Evolutionary conservation across 30 jellyfish, hydroid and myxozoan genomes (phyloP), one percentile per base, ranked within the genome.

Genomic region (Cassiopea xamachana): DNA sequence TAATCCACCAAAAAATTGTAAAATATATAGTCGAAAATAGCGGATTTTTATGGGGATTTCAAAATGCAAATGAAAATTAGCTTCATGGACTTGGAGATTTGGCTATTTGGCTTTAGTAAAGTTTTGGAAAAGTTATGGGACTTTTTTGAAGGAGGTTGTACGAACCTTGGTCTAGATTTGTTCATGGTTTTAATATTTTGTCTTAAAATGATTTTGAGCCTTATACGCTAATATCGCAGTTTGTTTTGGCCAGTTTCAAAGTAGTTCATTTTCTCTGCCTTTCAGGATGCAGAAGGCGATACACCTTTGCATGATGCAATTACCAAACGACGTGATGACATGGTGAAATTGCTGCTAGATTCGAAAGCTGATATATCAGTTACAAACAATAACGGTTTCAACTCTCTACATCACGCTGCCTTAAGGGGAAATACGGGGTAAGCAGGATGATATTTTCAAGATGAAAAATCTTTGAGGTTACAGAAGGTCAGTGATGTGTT

Each of bases 281-380:
- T 71, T 14, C 61, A 90, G 97, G 99, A 95, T 73, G 91, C 99
- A 1, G 99, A 95, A 78, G 99, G 99, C 1, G 99, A 95, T 86
- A 95, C 97, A 60, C 96, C 99, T 18, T 67, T 95, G 62, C 99
- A 95, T 72, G 99, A 95, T 79, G 98, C 99, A 14, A 95, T 95
- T 51, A 86, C 98, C 19, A 95, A 95, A 51, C 89, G 92, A 16
- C 93, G 99, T 12, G 98, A 87, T 74, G 99, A 95, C 80, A 88
- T 95, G 93, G 98, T 95, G 93, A 80, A 51, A 48, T 49, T 95
- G 74, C 62, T 95, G 80, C 91, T 95, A 10, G 97, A 90, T 18
- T 79, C 48, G 47, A 97, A 97, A 17, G 89, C 95, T 16, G 99
- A 95, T 45, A 87, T 95, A 69, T 74, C 97, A 2, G 60, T 95